Evolutionary conservation across 2,888 invertebrate species (phyloP).

Genomic region (Cheilosia soror): DNA sequence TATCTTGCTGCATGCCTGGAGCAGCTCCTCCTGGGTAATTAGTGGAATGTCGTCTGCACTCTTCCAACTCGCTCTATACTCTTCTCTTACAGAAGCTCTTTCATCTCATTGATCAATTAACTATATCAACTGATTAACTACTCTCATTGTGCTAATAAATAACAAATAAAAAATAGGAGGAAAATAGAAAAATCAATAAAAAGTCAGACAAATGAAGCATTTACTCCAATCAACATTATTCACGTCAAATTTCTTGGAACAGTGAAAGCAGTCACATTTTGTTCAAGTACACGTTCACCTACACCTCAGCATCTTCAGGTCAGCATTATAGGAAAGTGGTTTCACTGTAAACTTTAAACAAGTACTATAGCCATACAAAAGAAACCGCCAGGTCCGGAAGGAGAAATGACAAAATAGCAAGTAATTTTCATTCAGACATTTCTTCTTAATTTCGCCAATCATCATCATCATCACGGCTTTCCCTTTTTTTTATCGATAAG

Average conservation of each 20-base stretch:
- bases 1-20: no score
- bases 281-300: conserved; percentile 2
- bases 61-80: no score
- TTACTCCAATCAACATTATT: background rate
- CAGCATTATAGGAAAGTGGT: background rate
- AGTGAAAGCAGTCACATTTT: conserved; percentile 8
- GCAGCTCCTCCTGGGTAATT: no score
- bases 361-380: background rate
- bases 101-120: no score
- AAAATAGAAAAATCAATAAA: background rate
- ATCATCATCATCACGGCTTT: conserved; percentile 4
- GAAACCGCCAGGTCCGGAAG: background rate
- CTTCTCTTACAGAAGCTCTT: no score
- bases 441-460: conserved; percentile 3
- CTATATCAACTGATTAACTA: no score
- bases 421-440: background rate
- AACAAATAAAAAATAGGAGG: background rate
- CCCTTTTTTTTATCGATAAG: background rate
- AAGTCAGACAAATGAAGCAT: background rate
- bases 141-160: background rate
- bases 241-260: background rate
- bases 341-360: background rate
- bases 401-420: background rate
- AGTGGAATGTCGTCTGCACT: no score
- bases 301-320: conserved; percentile 2